These are phyloP conservation scores for Oenanthe oenanthe DNA, from an alignment of 2,113 vertebrate genomes.

Conservation along the genomic window DNA sequence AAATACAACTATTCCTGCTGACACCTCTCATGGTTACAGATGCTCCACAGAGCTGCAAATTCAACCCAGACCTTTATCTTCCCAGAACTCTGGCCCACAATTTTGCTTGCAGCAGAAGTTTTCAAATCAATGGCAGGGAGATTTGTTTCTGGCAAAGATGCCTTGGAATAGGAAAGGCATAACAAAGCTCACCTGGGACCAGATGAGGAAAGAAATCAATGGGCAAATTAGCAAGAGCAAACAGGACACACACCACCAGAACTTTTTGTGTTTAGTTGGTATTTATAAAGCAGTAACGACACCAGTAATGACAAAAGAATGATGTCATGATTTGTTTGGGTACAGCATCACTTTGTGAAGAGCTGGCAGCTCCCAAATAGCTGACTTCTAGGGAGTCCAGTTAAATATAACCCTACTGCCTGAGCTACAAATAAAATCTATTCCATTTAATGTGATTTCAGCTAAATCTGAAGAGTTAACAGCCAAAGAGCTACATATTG, in stretches of 20 bases:
- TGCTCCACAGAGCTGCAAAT: neutral
- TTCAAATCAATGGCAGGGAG: neutral
- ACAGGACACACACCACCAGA: neutral
- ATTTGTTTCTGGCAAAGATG: neutral
- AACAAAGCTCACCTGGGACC: neutral
- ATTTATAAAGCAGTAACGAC: neutral
- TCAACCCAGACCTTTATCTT: neutral
- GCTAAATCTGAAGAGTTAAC: conserved; percentile 36
- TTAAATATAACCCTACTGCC: conserved; percentile 9
- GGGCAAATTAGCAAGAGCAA: neutral
- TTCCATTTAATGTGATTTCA: conserved; percentile 39
- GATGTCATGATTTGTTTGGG: neutral
- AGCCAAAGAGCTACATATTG: conserved; percentile 42
- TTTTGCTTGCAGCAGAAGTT: neutral
- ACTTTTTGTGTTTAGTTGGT: neutral
- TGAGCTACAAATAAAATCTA: conserved; percentile 1
- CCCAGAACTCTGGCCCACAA: neutral
- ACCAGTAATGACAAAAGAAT: neutral
- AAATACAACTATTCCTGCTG: neutral
- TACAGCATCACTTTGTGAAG: neutral
- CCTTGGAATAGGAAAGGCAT: neutral
- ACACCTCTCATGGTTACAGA: neutral
- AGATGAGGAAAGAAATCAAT: neutral
- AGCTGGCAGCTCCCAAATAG: conserved; percentile 3
- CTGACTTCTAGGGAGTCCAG: conserved; percentile 11